These are phyloP conservation scores for Andrena dorsata DNA, from an alignment of 2,888 invertebrate genomes.

Conservation along the genomic window DNA sequence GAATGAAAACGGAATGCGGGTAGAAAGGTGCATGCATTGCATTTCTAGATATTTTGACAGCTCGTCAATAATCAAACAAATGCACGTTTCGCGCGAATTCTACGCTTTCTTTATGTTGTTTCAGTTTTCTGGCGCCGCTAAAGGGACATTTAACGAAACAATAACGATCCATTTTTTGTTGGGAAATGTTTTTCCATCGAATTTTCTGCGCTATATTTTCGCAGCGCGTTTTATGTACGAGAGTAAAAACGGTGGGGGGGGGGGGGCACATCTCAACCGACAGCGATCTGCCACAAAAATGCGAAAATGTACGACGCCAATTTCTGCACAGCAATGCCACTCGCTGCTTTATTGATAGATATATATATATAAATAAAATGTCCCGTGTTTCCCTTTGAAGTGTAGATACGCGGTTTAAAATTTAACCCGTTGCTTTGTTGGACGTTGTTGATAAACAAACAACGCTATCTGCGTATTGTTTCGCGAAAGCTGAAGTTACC, in stretches of 20 bases:
- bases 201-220: not conserved
- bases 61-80: too few relatives aligned
- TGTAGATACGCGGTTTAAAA: not conserved
- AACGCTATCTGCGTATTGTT: not conserved
- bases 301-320: not conserved
- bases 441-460: not conserved
- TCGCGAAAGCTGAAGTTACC: not conserved
- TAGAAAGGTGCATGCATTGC: too few relatives aligned
- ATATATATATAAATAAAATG: not conserved
- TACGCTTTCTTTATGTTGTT: too few relatives aligned
- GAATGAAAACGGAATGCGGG: too few relatives aligned
- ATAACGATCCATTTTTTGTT: too few relatives aligned
- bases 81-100: too few relatives aligned
- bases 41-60: too few relatives aligned
- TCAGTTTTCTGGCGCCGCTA: too few relatives aligned
- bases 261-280: too few relatives aligned
- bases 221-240: not conserved
- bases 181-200: too few relatives aligned
- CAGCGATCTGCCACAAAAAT: not conserved
- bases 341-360: not conserved
- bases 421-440: not conserved
- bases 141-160: too few relatives aligned
- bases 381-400: not conserved
- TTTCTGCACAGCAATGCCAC: not conserved
- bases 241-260: too few relatives aligned